phyloP scores from a whole-genome alignment of 2,888 invertebrate genomes.

The Itoplectis maculator region DNA sequence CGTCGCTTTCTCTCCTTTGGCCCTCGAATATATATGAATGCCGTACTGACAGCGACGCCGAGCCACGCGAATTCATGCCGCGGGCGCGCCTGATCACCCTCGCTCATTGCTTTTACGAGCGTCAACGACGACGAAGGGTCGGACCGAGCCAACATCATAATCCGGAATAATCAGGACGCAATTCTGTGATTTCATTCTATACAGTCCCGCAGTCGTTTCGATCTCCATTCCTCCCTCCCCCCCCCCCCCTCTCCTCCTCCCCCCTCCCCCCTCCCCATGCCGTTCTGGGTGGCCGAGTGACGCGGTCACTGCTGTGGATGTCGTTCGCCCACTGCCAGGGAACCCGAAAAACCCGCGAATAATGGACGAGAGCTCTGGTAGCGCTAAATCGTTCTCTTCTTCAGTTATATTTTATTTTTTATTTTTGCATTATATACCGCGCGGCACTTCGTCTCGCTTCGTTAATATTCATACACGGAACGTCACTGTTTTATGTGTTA shows the following conservation, averaged over 20 bases:
- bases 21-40: constrained; percentile 30
- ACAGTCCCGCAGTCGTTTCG: constrained; percentile 17
- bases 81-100: constrained; percentile 18
- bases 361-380: constrained; percentile 13
- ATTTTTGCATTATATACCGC: background rate
- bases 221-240: constrained; percentile 1
- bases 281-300: too few relatives aligned
- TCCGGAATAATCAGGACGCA: constrained; percentile 62
- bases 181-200: constrained; percentile 62
- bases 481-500: background rate
- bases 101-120: constrained; percentile 42
- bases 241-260: background rate
- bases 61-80: constrained; percentile 4
- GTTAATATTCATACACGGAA: constrained; percentile 16
- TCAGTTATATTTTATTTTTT: constrained; percentile 8
- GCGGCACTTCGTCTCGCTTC: constrained; percentile 12
- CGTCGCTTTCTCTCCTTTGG: background rate
- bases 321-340: constrained; percentile 13
- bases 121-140: constrained; percentile 41
- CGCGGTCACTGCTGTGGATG: background rate
- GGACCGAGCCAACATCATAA: constrained; percentile 63
- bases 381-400: constrained; percentile 32
- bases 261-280: background rate
- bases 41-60: constrained; percentile 6
- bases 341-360: constrained; percentile 22